These are phyloP conservation scores for Aix galericulata DNA, from an alignment of 2,113 vertebrate species.

Conservation along the genomic window DNA sequence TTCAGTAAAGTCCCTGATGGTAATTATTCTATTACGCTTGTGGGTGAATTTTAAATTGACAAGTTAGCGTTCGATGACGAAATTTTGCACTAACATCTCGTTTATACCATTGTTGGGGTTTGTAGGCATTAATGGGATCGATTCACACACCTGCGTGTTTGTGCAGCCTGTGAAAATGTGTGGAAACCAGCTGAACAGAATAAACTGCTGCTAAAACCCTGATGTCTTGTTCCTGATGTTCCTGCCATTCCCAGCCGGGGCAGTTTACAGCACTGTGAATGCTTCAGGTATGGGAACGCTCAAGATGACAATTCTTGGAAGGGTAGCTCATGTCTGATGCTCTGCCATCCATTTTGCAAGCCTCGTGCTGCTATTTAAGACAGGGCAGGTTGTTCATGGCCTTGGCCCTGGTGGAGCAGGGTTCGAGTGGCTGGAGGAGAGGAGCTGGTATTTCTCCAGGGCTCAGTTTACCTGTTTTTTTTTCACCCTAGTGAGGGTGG, in stretches of 20 bases:
- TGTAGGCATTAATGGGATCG: neutral
- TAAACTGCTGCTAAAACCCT: neutral
- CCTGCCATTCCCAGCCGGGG: neutral
- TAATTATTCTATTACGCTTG: neutral
- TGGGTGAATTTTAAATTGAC: neutral
- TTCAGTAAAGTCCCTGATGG: neutral
- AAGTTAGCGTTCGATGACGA: neutral
- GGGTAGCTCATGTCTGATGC: neutral
- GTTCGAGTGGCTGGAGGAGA: neutral
- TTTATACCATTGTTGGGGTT: neutral
- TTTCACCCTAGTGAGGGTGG: neutral
- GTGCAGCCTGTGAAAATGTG: neutral
- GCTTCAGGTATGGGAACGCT: neutral
- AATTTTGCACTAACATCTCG: neutral
- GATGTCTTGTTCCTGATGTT: neutral
- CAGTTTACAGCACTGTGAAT: rapidly evolving
- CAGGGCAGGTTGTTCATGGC: neutral
- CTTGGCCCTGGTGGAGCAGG: neutral
- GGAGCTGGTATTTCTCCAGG: rapidly evolving
- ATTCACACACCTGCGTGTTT: neutral
- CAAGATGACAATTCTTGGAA: rapidly evolving
- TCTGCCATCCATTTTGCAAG: neutral
- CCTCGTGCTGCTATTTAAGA: rapidly evolving
- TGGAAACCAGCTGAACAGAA: neutral
- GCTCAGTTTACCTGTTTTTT: rapidly evolving